A percentile compares a stretch with the other conserved stretches of the same genome.
phyloP scores from a whole-genome alignment of 2,113 vertebrate genomes.

The Bubo blakistoni region DNA sequence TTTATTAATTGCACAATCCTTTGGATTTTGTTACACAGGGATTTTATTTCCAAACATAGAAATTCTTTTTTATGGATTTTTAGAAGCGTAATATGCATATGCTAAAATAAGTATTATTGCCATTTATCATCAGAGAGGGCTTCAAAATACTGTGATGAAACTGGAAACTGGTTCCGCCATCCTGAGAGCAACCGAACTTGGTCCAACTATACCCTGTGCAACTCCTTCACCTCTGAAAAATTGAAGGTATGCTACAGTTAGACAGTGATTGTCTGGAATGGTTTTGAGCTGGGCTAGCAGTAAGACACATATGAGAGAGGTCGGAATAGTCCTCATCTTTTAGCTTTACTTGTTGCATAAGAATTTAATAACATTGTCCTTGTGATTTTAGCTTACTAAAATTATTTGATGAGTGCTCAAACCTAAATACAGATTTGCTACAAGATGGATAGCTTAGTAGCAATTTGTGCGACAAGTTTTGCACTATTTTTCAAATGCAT shows the following conservation, averaged over 20 bases:
- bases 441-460: not conserved
- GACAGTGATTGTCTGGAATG: not conserved
- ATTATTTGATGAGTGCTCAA: not conserved
- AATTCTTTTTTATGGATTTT: not conserved
- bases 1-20: not conserved
- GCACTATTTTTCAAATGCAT: not conserved
- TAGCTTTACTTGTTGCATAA: not conserved
- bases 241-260: constrained; percentile 76
- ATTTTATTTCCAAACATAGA: not conserved
- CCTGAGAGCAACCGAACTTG: constrained; percentile 93
- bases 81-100: not conserved
- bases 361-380: not conserved
- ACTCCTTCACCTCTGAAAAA: constrained; percentile 87
- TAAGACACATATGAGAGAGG: not conserved
- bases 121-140: constrained; percentile 81
- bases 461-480: not conserved
- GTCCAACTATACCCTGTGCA: constrained; percentile 96
- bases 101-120: not conserved
- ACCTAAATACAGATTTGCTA: not conserved
- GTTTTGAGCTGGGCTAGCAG: not conserved
- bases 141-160: constrained; percentile 90
- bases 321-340: not conserved
- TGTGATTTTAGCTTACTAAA: not conserved
- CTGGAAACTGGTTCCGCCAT: constrained; percentile 91
- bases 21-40: not conserved